Evolutionary conservation across 64 coral and sea anemone genomes (phyloP), one percentile per base, ranked within the genome.

Genomic region (Stichodactyla helianthus): DNA sequence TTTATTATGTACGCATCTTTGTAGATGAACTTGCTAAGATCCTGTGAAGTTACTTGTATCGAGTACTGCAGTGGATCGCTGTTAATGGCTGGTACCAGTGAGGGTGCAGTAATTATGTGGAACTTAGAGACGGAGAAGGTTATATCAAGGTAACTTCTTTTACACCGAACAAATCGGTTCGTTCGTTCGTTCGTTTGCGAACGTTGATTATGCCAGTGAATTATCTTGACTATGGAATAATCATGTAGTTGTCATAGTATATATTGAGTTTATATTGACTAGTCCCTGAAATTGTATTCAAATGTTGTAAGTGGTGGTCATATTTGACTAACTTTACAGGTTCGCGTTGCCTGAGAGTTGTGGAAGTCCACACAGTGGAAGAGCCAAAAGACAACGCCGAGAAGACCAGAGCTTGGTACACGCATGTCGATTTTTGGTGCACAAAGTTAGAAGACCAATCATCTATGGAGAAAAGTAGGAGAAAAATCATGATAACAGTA

Each of bases 41-140:
- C 88, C 10, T 92, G 88, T 91, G 93, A 98, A 59, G 90, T 98
- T 31, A 98, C 96, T 13, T 98, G 93, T 52, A 22, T 98, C 52
- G 96, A 98, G 56, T 89, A 88, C 67, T 65, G 87, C 12, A 57
- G 89, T 4, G 88, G 67, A 6, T 82, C 90, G 53, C 56, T 93
- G 35, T 82, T 98, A 80, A 83, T 94, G 10, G 93, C 93, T 31
- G 96, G 96, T 11, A 93, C 93, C 17, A 95, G 84, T 53, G 83
- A 89, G 77, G 96, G 96, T 25, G 77, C 71, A 7, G 50, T 98
- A 5, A 61, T 98, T 28, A 61, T 93, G 85, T 98, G 96, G 96
- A 89, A 95, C 52, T 23, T 98, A 23, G 81, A 95, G 26, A 90
- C 88, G 51, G 87, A 92, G 16, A 98, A 93, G 64, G 59, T 95